Evolutionary conservation across 2,888 invertebrate species (phyloP).

Genomic region (Smittia aterrima): DNA sequence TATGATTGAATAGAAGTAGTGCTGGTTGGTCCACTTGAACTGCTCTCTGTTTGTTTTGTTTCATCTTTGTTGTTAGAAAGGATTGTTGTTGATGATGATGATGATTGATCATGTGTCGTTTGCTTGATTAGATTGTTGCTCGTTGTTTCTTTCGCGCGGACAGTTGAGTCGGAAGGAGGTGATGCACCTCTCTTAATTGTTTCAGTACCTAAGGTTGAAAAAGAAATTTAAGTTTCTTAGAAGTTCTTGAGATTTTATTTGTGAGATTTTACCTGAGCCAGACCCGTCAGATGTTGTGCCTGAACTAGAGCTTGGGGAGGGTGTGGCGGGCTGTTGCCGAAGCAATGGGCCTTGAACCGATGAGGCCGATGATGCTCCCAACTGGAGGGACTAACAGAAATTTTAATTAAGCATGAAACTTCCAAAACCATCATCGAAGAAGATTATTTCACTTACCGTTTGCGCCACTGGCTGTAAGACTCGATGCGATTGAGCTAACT

Average conservation of each 20-base stretch:
- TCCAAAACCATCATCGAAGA: background rate
- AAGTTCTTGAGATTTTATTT: background rate
- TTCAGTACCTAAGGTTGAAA: slow-evolving; percentile 50
- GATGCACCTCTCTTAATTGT: slow-evolving; percentile 55
- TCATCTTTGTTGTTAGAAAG: slow-evolving; percentile 9
- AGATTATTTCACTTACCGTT: slow-evolving; percentile 23
- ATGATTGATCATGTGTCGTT: slow-evolving; percentile 43
- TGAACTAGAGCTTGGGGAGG: slow-evolving; percentile 83
- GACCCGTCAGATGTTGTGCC: slow-evolving; percentile 73
- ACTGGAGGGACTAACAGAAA: slow-evolving; percentile 53
- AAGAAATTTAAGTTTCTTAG: background rate
- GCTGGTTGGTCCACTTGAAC: slow-evolving; percentile 27
- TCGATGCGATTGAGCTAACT: slow-evolving; percentile 65
- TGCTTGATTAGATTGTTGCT: slow-evolving; percentile 44
- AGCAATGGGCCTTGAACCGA: slow-evolving; percentile 62
- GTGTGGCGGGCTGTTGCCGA: slow-evolving; percentile 66
- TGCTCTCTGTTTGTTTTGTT: slow-evolving; percentile 33
- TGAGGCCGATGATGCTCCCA: slow-evolving; percentile 58
- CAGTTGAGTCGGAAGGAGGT: slow-evolving; percentile 52
- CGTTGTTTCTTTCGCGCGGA: slow-evolving; percentile 51
- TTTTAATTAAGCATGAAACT: background rate
- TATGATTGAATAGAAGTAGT: slow-evolving; percentile 32
- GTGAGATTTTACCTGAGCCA: slow-evolving; percentile 60
- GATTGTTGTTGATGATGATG: slow-evolving; percentile 40
- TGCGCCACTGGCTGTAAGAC: slow-evolving; percentile 55